A percentile compares a stretch with the other conserved stretches of the same genome.
These are phyloP conservation scores for Rhinoptilus africanus DNA, from an alignment of 2,113 vertebrate species.

Conservation along the genomic window DNA sequence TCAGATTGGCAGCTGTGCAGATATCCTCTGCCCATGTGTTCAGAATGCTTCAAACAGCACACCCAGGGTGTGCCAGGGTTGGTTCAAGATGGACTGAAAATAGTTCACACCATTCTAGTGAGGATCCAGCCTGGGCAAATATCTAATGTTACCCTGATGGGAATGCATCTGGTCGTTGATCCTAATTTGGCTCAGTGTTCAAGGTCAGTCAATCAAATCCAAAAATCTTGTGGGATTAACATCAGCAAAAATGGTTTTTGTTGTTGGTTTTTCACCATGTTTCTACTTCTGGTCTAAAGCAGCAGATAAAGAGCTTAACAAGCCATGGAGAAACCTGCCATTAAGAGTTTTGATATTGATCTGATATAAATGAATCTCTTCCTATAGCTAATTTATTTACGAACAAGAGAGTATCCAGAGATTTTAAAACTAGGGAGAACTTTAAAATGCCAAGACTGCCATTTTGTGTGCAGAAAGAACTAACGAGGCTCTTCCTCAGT, in stretches of 20 bases:
- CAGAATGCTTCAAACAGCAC: not conserved
- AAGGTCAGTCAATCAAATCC: not conserved
- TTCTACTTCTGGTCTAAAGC: not conserved
- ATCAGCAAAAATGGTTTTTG: not conserved
- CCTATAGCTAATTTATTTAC: not conserved
- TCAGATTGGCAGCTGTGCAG: not conserved
- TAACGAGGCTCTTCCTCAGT: not conserved
- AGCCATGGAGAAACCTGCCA: not conserved
- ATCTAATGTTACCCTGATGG: not conserved
- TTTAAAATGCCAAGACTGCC: not conserved
- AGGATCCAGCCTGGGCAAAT: not conserved
- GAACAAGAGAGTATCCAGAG: not conserved
- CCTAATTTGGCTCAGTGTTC: not conserved
- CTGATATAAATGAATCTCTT: not conserved
- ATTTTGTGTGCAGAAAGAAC: not conserved
- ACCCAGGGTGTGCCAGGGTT: not conserved
- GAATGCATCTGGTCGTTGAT: not conserved
- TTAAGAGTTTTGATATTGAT: not conserved
- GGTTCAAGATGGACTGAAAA: not conserved
- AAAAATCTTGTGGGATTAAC: not conserved
- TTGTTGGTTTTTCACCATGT: not conserved
- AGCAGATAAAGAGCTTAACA: not conserved
- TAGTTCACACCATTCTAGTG: not conserved
- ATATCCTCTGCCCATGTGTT: not conserved
- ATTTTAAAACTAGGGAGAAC: not conserved